Base-by-base conservation (phyloP, 2,888 invertebrate species). In the Agonopterix subpropinquella region DNA sequence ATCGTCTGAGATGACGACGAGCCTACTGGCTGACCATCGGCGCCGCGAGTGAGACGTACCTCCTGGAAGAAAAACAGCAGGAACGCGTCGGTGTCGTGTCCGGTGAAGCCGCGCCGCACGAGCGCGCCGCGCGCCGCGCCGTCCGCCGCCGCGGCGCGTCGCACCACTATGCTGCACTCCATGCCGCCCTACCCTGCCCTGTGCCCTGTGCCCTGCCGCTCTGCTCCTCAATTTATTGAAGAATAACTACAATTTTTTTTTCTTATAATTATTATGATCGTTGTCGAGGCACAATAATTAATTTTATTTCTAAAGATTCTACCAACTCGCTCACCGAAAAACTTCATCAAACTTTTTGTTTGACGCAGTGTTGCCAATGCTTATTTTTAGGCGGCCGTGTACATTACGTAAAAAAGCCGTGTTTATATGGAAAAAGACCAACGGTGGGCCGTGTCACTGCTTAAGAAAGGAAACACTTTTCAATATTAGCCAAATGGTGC, bases 41-140 rank as follows among this genome's bases (percentile, higher is more conserved):
- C 9, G 11, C 11, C 13, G 13, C 2, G 42, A 8, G 4, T 8
- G 2, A 2, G 13, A 28, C 42, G 1, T n/a, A 39, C 80, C 73
- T 80, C 80, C 54, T 80, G 80, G 43, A 78, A 70, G 50, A 73
- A 72, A 54, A 80, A 80, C 42, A 63, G 61, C 18, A 73, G 18
- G 54, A 80, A 77, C 0, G 80, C 71, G 8, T 69, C 67, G 47
- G 56, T 52, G 50, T 68, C 65, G 49, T 65, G 61, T 9, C 65
- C 59, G 2, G 61, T 52, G 45, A 65, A 56, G 64, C 9, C 42
- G 56, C 11, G 11, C 79, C 58, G 9, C 79, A 61, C 35, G 61
- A 67, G 11, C 58, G 62, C 36, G 80, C 78, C 51, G 65, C 80
- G 78, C 51, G 64, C 70, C 44, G 57, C 46, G 43, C 55, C 53